Evolutionary conservation across 2,113 vertebrate species (phyloP), one percentile per base, ranked within the genome.

Genomic region (Paramisgurnus dabryanus): DNA sequence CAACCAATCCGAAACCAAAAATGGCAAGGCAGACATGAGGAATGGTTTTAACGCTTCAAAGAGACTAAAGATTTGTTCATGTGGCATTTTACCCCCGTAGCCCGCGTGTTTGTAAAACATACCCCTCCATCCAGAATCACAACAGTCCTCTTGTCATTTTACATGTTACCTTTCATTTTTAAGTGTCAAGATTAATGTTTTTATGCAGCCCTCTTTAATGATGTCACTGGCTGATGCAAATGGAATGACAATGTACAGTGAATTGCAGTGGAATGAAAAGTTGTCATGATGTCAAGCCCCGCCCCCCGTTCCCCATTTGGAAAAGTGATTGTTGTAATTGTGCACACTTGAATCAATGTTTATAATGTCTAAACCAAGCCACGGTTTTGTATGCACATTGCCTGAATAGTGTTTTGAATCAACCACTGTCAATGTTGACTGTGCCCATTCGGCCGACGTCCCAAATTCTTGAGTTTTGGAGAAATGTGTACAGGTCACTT

Each of bases 1-100:
- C 88, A 90, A 88, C 87, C 87, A 91, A 94, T 57, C 84, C 83
- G 69, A 86, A 86, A 85, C 86, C 86, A 86, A 86, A 86, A 90
- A 82, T 82, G 86, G 87, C 84, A 87, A 88, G 75, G 66, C 61
- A 79, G 85, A 82, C 55, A 76, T 80, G 67, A 85, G 84, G 86
- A 84, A 67, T 67, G 85, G 79, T 79, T 86, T 45, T 41, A 34
- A 64, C 66, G 75, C 27, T 34, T 77, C 47, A 34, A 63, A 75
- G 77, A 81, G 78, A 80, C 69, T 82, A 85, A 86, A 57, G 69
- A 87, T n/a, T n/a, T 75, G 79, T 72, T 80, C 83, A 76, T 75
- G 77, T 76, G 76, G 71, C 83, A 76, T 80, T 76, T 76, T 61
- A 13, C 47, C 76, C 67, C 53, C 53, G 66, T 77, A 65, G 57